These are phyloP conservation scores for Pelosia muscerda DNA, from an alignment of 2,888 invertebrate genomes.

Conservation along the genomic window DNA sequence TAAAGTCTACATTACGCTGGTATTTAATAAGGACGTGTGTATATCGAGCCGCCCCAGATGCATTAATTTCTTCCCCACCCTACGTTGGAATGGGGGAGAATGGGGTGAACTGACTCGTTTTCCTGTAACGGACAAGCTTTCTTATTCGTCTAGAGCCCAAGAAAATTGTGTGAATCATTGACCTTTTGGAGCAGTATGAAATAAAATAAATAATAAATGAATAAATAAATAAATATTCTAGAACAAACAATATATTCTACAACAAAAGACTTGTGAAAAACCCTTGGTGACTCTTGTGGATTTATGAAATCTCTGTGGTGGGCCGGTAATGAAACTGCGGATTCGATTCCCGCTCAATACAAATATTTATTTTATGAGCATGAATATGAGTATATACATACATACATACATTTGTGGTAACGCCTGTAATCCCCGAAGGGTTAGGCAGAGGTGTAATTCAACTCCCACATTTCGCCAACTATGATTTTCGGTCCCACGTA, in stretches of 20 bases:
- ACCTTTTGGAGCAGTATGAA: background rate
- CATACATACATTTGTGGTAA: too few relatives aligned
- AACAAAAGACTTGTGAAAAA: too few relatives aligned
- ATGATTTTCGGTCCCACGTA: too few relatives aligned
- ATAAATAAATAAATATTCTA: too few relatives aligned
- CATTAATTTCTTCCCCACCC: constrained; percentile 41
- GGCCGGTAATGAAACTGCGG: too few relatives aligned
- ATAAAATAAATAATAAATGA: background rate
- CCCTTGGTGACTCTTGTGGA: background rate
- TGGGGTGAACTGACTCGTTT: background rate
- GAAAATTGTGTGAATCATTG: background rate
- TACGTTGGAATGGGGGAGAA: background rate
- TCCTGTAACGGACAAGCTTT: constrained; percentile 10
- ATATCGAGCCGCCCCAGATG: constrained; percentile 35
- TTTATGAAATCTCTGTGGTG: too few relatives aligned
- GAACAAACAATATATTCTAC: too few relatives aligned
- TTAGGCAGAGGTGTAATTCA: background rate
- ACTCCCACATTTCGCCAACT: too few relatives aligned
- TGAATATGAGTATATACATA: too few relatives aligned
- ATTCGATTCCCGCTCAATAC: too few relatives aligned
- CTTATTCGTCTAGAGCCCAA: background rate
- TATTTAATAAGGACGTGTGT: constrained; percentile 19
- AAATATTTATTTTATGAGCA: too few relatives aligned
- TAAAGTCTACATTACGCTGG: constrained; percentile 18
- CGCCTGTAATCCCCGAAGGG: background rate